Evolutionary conservation across 2,797 vertebrate genomes (phyloP).

Genomic region (Poecilia wingei): DNA sequence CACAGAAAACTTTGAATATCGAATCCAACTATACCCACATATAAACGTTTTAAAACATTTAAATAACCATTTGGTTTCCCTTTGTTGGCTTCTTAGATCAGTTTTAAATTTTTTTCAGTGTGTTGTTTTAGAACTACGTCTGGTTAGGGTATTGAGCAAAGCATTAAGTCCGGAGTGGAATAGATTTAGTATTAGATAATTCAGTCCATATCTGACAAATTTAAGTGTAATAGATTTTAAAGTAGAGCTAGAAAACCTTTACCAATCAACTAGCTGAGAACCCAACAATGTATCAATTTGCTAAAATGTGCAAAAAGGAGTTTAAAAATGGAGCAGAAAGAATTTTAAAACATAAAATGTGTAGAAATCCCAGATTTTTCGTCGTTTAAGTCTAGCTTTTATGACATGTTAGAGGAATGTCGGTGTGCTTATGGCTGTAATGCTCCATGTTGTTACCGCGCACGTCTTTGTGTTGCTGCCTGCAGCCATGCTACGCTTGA

Average conservation of each 20-base stretch:
- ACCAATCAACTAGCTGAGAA: not conserved
- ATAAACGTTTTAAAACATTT: not conserved
- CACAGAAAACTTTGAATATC: not conserved
- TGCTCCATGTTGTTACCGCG: constrained; percentile 27
- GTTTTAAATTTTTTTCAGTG: not conserved
- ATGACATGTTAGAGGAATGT: not conserved
- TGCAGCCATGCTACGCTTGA: constrained; percentile 70
- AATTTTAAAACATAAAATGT: not conserved
- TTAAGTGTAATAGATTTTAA: not conserved
- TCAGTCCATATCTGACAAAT: not conserved
- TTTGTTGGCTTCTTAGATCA: not conserved
- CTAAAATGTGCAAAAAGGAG: not conserved
- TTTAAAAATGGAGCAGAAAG: not conserved
- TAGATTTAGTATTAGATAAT: not conserved
- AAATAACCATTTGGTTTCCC: not conserved
- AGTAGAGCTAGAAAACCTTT: not conserved
- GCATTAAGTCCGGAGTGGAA: not conserved
- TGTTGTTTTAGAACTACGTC: not conserved
- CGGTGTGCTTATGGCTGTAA: constrained; percentile 13
- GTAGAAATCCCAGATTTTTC: not conserved
- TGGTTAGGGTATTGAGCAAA: not conserved
- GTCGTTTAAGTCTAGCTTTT: not conserved
- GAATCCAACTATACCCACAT: not conserved
- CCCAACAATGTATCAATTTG: not conserved
- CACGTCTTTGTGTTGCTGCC: constrained; percentile 41